Evolutionary conservation across 2,113 vertebrate species (phyloP).

Genomic region (Xiphophorus hellerii): DNA sequence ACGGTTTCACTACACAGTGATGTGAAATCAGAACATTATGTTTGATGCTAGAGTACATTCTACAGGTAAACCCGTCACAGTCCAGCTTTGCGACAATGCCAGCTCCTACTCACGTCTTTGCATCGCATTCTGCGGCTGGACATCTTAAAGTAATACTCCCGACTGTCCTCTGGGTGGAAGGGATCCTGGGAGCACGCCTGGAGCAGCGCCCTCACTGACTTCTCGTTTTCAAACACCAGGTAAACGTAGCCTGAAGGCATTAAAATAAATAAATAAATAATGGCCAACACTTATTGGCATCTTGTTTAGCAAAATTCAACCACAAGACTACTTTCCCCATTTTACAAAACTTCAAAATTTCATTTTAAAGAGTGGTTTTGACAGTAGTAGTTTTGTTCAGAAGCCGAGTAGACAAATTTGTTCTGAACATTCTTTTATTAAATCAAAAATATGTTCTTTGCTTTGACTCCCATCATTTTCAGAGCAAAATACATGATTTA

Average conservation of each 20-base stretch:
- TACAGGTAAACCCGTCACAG: no score
- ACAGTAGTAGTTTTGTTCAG: no score
- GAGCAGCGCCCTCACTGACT: constrained; percentile 92
- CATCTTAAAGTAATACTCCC: constrained; percentile 99
- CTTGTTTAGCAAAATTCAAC: neutral
- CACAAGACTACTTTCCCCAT: neutral
- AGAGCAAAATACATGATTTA: no score
- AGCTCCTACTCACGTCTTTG: constrained; percentile 88
- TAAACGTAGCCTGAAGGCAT: constrained; percentile 90
- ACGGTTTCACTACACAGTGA: no score
- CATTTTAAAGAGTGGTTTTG: no score
- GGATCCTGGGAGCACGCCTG: constrained; percentile 95
- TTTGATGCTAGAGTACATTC: no score
- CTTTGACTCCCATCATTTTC: no score
- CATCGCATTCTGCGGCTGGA: constrained; percentile 98
- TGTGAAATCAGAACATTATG: no score
- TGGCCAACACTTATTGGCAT: neutral
- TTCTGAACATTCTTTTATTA: no score
- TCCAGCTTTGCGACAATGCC: no score
- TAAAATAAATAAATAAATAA: neutral
- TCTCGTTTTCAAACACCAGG: constrained; percentile 96
- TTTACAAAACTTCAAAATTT: neutral
- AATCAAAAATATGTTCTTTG: neutral
- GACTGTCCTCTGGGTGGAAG: constrained; percentile 89
- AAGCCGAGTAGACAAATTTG: no score